Evolutionary conservation across 1,140 invertebrate species (phyloP).

Genomic region (Zelostemma sp.): DNA sequence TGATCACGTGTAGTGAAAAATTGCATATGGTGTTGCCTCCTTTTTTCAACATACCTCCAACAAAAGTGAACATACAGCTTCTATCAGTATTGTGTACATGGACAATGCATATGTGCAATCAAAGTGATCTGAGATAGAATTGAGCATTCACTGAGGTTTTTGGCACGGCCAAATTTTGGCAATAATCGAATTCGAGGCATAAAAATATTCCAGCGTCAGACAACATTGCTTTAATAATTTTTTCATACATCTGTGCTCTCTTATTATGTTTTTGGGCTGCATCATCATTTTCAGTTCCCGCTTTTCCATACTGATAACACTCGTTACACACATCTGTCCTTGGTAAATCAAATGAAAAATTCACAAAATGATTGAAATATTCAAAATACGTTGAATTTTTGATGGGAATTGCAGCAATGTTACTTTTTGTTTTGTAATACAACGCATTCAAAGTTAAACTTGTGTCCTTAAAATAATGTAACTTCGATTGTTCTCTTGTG

Average conservation of each 20-base stretch:
- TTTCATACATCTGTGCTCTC: conserved; percentile 4
- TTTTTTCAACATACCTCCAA: conserved; percentile 18
- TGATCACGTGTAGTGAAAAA: background rate
- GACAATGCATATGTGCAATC: conserved; percentile 14
- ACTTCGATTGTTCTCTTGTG: no score
- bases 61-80: conserved; percentile 20
- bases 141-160: no score
- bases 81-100: conserved; percentile 15
- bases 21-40: conserved; percentile 13
- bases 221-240: conserved; percentile 6
- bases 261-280: background rate
- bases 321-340: conserved; percentile 6
- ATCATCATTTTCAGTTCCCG: conserved; percentile 10
- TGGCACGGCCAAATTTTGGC: no score
- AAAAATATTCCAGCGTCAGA: no score
- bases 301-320: background rate
- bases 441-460: no score
- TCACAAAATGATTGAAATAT: no score
- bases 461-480: no score
- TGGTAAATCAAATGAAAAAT: conserved; percentile 3
- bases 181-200: no score
- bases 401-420: background rate
- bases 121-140: background rate
- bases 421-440: no score
- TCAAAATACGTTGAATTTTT: conserved; percentile 1